These are phyloP conservation scores for Cotesia typhae DNA, from an alignment of 1,140 invertebrate species.

Conservation along the genomic window DNA sequence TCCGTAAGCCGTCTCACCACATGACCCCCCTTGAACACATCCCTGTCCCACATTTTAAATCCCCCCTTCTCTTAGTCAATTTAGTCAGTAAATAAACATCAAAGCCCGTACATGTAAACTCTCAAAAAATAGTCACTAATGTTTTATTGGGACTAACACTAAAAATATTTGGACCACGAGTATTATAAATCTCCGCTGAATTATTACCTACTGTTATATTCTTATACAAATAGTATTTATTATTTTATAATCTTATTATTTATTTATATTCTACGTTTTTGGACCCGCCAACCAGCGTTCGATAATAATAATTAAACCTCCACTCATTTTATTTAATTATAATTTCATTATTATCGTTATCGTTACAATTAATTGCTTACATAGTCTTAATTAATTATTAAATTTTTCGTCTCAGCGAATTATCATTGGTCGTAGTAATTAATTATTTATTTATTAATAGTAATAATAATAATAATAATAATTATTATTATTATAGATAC, in stretches of 20 bases:
- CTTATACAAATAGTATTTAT: conserved; percentile 7
- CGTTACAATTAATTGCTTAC: background rate
- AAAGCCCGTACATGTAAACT: background rate
- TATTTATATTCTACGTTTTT: conserved; percentile 61
- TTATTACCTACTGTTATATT: conserved; percentile 17
- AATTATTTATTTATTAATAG: conserved; percentile 6
- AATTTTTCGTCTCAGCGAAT: background rate
- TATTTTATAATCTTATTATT: background rate
- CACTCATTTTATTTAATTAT: conserved; percentile 24
- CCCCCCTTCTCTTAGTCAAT: no score
- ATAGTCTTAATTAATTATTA: conserved; percentile 6
- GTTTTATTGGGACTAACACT: conserved; percentile 33
- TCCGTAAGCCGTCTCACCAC: background rate
- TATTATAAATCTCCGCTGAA: conserved; percentile 33
- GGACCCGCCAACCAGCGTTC: conserved; percentile 66
- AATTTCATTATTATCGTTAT: background rate
- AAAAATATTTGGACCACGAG: conserved; percentile 36
- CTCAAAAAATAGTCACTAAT: conserved; percentile 49
- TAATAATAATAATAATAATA: background rate
- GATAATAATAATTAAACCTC: conserved; percentile 41
- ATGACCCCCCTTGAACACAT: no score
- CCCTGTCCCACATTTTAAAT: no score
- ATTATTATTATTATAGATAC: background rate
- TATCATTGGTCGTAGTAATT: conserved; percentile 1
- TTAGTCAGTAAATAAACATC: no score